Percentiles rank a stretch among this genome's conserved stretches.
Evolutionary conservation across 2,888 invertebrate species (phyloP).

Genomic region (Chorisops tibialis): DNA sequence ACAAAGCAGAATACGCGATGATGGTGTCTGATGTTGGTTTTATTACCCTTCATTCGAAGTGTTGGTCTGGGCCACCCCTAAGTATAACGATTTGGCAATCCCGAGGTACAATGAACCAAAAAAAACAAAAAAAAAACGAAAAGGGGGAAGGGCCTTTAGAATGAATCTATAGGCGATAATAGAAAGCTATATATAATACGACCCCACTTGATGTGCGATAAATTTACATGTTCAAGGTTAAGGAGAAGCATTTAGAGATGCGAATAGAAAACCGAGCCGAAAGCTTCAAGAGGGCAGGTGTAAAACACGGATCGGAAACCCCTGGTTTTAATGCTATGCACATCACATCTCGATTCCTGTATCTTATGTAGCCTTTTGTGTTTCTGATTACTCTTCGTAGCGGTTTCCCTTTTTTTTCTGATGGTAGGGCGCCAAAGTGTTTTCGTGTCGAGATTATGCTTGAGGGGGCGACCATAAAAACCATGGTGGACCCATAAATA

Average conservation of each 20-base stretch:
- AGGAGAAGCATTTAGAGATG: conserved; percentile 24
- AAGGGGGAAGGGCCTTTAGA: background rate
- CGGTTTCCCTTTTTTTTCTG: background rate
- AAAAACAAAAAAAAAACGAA: conserved; percentile 1
- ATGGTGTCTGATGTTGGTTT: conserved; percentile 17
- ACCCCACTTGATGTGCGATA: conserved; percentile 24
- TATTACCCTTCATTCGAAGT: conserved; percentile 11
- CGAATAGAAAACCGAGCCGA: too few relatives aligned
- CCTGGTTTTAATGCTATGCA: conserved; percentile 8
- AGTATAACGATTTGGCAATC: conserved; percentile 18
- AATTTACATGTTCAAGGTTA: conserved; percentile 35
- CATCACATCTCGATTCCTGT: conserved; percentile 15
- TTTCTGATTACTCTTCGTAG: conserved; percentile 10
- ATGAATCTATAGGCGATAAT: background rate
- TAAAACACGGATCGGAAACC: background rate
- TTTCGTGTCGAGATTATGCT: conserved; percentile 10
- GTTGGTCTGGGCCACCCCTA: background rate
- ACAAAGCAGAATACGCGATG: too few relatives aligned
- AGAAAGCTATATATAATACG: background rate
- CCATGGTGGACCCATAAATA: background rate
- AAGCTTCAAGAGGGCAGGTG: conserved; percentile 13
- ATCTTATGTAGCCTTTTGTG: conserved; percentile 4
- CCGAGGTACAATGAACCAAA: conserved; percentile 15
- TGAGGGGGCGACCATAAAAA: conserved; percentile 19
- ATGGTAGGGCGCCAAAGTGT: conserved; percentile 4